Evolutionary conservation across 2,888 invertebrate genomes (phyloP), one percentile per base, ranked within the genome.

Genomic region (Drosophila falleni): DNA sequence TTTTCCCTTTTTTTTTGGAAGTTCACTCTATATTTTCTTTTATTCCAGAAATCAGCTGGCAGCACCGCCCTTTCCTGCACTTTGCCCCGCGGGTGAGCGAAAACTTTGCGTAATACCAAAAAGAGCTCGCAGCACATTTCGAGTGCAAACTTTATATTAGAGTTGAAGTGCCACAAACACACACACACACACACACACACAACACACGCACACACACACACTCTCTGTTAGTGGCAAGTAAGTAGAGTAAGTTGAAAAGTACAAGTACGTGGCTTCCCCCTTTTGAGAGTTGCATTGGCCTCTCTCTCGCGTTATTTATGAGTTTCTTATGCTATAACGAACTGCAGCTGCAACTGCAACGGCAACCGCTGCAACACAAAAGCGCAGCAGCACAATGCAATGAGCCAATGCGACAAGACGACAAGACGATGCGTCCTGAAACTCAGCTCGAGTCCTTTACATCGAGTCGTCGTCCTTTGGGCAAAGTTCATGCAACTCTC

Each of bases 51-150:
- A 81, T 75, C 84, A 81, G 80, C 80, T 73, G 68, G 62, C 67
- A 65, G 65, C 54, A 70, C 62, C 65, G 46, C 56, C 56, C 47
- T 6, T 26, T 15, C 42, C 53, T 41, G 41, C 62, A 11, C 29
- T 59, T 33, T 44, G 59, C 47, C 62, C 60, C 41, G 69, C 56
- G 65, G 72, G 74, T 54, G 59, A 46, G 69, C 54, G 62, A 81
- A 81, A 85, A 87, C 81, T 85, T 85, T 85, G 84, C 84, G 87
- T 85, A 87, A 87, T 87, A 85, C 87, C 85, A 78, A 85, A 87
- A 85, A 85, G 84, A 87, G 84, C 84, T 87, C 72, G 80, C 85
- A 87, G 84, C 84, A 81, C 87, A 87, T 84, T 85, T 85, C 72
- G 78, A 85, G 84, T 76, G 81, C 87, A 87, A 85, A 85, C 84